These are phyloP conservation scores for Blastobasis adustella DNA, from an alignment of 2,888 invertebrate species.

Conservation along the genomic window DNA sequence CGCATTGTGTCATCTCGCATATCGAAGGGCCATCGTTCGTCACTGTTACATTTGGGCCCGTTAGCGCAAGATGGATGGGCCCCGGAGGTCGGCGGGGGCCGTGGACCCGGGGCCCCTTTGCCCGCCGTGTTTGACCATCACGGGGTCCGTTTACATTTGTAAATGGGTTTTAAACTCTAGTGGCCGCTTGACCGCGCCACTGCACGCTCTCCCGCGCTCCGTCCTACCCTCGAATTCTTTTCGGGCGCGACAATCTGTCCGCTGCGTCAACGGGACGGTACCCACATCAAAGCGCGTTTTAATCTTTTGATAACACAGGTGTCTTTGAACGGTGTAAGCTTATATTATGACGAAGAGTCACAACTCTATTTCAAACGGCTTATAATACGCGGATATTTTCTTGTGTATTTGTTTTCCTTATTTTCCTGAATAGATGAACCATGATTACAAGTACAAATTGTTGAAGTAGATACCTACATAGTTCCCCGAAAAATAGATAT, in stretches of 20 bases:
- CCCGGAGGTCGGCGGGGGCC: slow-evolving; percentile 12
- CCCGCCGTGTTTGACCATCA: slow-evolving; percentile 26
- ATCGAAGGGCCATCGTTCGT: slow-evolving; percentile 55
- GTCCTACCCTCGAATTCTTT: slow-evolving; percentile 5
- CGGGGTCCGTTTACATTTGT: slow-evolving; percentile 40
- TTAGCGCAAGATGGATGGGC: slow-evolving; percentile 44
- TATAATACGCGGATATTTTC: slow-evolving; percentile 6
- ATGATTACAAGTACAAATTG: too few relatives aligned
- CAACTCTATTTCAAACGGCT: background rate
- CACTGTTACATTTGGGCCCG: slow-evolving; percentile 38
- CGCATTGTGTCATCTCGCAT: slow-evolving; percentile 63
- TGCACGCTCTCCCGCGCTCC: slow-evolving; percentile 11
- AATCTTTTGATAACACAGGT: too few relatives aligned
- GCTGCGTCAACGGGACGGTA: slow-evolving; percentile 4
- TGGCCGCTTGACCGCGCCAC: slow-evolving; percentile 17
- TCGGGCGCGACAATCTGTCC: slow-evolving; percentile 10
- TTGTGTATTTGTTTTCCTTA: slow-evolving; percentile 5
- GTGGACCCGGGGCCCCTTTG: slow-evolving; percentile 9
- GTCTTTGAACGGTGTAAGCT: too few relatives aligned
- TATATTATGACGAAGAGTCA: background rate
- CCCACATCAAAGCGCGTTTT: background rate
- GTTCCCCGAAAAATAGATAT: too few relatives aligned
- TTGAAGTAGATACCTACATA: too few relatives aligned
- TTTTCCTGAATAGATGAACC: too few relatives aligned
- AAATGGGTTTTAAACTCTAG: slow-evolving; percentile 47